Evolutionary conservation across 2,888 invertebrate genomes (phyloP).

Genomic region (Uloborus plumipes): DNA sequence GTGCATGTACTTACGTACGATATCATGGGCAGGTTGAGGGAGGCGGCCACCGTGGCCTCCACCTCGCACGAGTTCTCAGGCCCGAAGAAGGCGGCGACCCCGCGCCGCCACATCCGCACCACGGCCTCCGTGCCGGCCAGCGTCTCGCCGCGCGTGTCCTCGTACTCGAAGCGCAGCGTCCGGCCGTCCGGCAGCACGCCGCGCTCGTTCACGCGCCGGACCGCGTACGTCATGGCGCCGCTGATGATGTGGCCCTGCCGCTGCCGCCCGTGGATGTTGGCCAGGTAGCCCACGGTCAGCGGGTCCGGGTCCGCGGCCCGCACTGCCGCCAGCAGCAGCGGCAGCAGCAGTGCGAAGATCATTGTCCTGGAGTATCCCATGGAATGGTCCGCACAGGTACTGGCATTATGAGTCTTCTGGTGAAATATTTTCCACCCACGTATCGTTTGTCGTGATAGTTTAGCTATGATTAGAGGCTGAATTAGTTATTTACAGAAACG

Average conservation of each 20-base stretch:
- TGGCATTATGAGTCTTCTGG: too few species aligned
- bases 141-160: constrained; percentile 86
- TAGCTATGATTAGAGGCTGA: too few species aligned
- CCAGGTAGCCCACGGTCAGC: constrained; percentile 59
- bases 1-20: constrained; percentile 92
- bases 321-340: not conserved
- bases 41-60: constrained; percentile 93
- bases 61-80: constrained; percentile 94
- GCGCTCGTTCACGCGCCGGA: constrained; percentile 41
- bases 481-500: too few species aligned
- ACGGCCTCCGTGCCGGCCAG: constrained; percentile 79
- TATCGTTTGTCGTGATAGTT: too few species aligned
- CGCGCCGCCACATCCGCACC: constrained; percentile 63
- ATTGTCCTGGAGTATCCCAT: not conserved
- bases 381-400: too few species aligned
- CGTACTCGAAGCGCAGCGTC: constrained; percentile 78
- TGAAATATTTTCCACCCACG: too few species aligned
- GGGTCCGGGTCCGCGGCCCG: not conserved
- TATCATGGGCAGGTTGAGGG: constrained; percentile 95
- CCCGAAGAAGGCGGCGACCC: constrained; percentile 76
- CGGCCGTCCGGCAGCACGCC: constrained; percentile 77
- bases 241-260: constrained; percentile 58
- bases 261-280: constrained; percentile 55
- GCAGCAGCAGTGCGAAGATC: not conserved
- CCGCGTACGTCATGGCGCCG: constrained; percentile 61